Evolutionary conservation across 2,888 invertebrate species (phyloP), one percentile per base, ranked within the genome.

Genomic region (Ferdinandea cuprea): DNA sequence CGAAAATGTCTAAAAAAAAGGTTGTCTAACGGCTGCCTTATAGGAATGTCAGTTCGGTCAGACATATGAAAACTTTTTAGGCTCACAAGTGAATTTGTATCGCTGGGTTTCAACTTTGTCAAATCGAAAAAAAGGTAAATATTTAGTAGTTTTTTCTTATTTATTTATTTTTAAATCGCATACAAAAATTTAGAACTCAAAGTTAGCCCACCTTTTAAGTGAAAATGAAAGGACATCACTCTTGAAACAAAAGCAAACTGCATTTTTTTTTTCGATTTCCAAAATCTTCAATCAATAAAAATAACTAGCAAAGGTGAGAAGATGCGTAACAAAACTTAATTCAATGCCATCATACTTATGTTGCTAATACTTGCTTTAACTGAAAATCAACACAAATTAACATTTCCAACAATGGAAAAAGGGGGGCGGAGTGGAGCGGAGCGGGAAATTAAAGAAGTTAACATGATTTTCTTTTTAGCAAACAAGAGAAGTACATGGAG

Each of bases 401-500:
- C 78, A 83, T 73, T 37, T 58, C 72, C 77, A 83, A 72, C 48
- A 50, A 42, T 32, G 19, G 37, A 25, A 42, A 56, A 65, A 6
- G 46, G 17, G 30, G n/a, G n/a, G n/a, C n/a, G n/a, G n/a, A n/a
- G n/a, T n/a, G 44, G 37, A 11, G 46, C 5, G 11, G 21, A 11
- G 6, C 1, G 37, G 37, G n/a, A 37, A n/a, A 4, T 13, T 7
- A 19, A 32, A 65, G 59, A 50, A 68, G 42, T 66, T 56, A 72
- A 77, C 46, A 54, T 44, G 35, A 50, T 46, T 66, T 40, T 69
- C 44, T 68, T 40, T n/a, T 68, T 78, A 83, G 83, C 83, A 83
- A 73, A 83, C 78, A 77, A 65, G 50, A 78, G 50, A 77, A 72
- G 78, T 66, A 78, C 73, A 83, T 83, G 73, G 66, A 83, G 63